A percentile compares a stretch with the other conserved stretches of the same genome.
Conservation (phyloP, 2,797 vertebrate genomes). For the Lacerta bilineata region DNA sequence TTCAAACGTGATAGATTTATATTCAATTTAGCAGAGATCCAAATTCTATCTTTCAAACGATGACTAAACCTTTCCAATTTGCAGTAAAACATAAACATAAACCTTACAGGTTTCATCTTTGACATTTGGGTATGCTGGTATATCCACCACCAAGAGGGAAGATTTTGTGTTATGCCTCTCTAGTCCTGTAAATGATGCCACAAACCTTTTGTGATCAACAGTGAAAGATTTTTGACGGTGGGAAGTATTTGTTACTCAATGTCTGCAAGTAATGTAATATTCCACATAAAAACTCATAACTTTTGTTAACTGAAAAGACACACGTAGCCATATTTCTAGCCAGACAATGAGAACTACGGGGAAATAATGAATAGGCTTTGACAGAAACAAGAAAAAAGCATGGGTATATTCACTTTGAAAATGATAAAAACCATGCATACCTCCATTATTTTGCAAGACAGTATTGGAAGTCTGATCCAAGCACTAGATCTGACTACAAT, state of each 20-base stretch:
- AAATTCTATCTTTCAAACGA: conserved; percentile 49
- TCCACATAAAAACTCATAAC: conserved; percentile 55
- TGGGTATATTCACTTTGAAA: conserved; percentile 66
- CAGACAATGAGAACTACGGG: conserved; percentile 76
- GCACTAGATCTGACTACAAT: conserved; percentile 68
- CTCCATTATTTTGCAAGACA: conserved; percentile 66
- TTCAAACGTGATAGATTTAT: neutral
- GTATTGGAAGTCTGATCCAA: conserved; percentile 60
- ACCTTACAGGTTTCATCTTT: conserved; percentile 45
- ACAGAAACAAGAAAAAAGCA: conserved; percentile 74
- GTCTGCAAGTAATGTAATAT: conserved; percentile 58
- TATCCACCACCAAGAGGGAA: conserved; percentile 52
- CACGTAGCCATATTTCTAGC: conserved; percentile 72
- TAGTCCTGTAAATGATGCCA: conserved; percentile 56
- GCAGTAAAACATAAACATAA: conserved; percentile 60
- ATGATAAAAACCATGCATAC: conserved; percentile 70
- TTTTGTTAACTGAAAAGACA: conserved; percentile 69
- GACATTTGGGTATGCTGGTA: conserved; percentile 57
- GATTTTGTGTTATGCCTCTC: conserved; percentile 67
- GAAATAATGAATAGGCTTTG: conserved; percentile 70
- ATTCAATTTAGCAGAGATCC: conserved; percentile 53
- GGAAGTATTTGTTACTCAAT: conserved; percentile 56
- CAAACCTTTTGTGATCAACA: conserved; percentile 61
- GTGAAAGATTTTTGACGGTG: conserved; percentile 53
- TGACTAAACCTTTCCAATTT: conserved; percentile 57